Base-by-base conservation (phyloP, 23 tunicate species). In the Trididemnum miniatum region DNA sequence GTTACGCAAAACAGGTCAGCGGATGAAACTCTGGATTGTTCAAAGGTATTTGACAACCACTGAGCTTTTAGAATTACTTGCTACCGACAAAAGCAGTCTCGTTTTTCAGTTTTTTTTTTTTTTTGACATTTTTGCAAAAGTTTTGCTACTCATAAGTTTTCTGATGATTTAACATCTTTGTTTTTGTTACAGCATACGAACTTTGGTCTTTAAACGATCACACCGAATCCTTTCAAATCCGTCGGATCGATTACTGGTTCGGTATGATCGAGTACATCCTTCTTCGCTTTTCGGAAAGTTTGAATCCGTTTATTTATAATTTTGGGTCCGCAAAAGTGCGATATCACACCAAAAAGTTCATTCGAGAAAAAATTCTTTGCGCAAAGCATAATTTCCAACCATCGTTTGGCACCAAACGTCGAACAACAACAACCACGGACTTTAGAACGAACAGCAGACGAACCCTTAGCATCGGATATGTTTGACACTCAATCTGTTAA, bases 261-360 rank as follows among this genome's bases (percentile, higher is more conserved):
- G 93, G 93, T 33, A 62, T 83, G 78, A 37, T 52, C 44, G 87
- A 66, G 31, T 88, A 88, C 51, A 74, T 88, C 9, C 65, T 77
- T 79, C 76, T 88, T 20, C 87, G 93, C 33, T 76, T 83, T 33
- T 88, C 93, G 35, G 93, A 88, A 83, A 66, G 84, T 35, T 49
- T 88, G 66, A 88, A 88, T 83, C 93, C 93, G 54, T 26, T 88
- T 35, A 83, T 88, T 34, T 88, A 88, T 51, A 88, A 88, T 50
- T 44, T 88, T n/a, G 93, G 93, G 1, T 88, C 93, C 20, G 22
- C 83, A 25, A 82, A 77, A 54, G 78, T 88, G 34, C 67, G 93
- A 22, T 24, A 40, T 9, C 72, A 72, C 81, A 87, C 91, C 29
- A 72, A 38, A 50, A 72, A 35, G 31, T 87, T 35, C 35, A 27